phyloP scores from a whole-genome alignment of 2,797 vertebrate genomes.

The Picus viridis region DNA sequence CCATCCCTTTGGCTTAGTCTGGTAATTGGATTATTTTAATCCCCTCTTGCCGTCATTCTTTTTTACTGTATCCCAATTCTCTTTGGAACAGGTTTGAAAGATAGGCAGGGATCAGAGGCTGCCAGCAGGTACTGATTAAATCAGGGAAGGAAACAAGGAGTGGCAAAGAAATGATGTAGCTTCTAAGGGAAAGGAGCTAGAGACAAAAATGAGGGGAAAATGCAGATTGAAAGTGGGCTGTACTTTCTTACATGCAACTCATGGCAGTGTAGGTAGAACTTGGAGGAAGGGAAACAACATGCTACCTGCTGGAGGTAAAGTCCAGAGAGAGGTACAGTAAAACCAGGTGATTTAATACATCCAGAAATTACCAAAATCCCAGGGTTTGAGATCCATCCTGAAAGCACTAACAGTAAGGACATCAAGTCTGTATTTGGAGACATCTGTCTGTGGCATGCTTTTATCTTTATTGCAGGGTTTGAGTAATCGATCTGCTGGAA shows the following conservation, averaged over 20 bases:
- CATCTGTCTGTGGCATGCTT: constrained; percentile 19
- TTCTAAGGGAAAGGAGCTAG: background rate
- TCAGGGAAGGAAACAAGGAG: background rate
- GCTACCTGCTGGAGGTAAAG: background rate
- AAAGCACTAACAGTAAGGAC: background rate
- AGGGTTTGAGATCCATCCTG: background rate
- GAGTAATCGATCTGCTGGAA: constrained; percentile 53
- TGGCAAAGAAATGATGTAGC: background rate
- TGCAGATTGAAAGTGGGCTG: background rate
- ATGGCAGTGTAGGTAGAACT: background rate
- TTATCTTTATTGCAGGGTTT: constrained; percentile 42
- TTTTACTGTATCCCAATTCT: constrained; percentile 46
- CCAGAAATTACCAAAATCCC: constrained; percentile 35
- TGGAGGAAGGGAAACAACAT: background rate
- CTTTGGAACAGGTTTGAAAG: constrained; percentile 50
- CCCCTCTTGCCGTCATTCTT: constrained; percentile 61
- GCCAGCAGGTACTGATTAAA: background rate
- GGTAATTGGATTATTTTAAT: constrained; percentile 67
- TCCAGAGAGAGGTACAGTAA: background rate
- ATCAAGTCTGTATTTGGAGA: constrained; percentile 5
- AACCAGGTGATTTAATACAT: background rate
- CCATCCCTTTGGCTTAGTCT: constrained; percentile 22
- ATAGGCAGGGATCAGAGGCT: constrained; percentile 44
- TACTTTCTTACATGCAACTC: background rate
- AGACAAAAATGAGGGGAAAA: background rate